Conservation (phyloP, 2,888 invertebrate species). For the Cyaniris semiargus region DNA sequence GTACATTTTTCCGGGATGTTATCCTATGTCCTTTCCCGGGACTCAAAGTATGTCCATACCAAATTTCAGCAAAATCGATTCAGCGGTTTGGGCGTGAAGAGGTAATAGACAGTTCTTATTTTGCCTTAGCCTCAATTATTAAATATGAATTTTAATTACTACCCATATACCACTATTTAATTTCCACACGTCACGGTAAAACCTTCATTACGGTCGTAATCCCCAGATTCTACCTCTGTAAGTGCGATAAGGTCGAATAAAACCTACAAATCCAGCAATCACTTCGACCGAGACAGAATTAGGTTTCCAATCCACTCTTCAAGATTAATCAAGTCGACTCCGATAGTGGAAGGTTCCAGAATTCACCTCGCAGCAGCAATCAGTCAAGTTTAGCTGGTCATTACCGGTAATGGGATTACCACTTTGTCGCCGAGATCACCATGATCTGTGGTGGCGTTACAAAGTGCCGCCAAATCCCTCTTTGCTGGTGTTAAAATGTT, state of each 20-base stretch:
- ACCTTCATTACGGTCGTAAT: neutral
- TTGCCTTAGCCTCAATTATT: too few relatives aligned
- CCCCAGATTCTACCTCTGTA: conserved; percentile 1
- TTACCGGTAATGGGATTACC: conserved; percentile 64
- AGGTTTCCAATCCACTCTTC: conserved; percentile 12
- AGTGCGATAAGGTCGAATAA: conserved; percentile 2
- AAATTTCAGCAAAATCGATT: too few relatives aligned
- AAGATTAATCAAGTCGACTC: conserved; percentile 51
- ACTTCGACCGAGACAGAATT: conserved; percentile 6
- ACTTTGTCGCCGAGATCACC: conserved; percentile 52
- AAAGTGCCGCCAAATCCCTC: neutral
- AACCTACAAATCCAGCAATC: conserved; percentile 21
- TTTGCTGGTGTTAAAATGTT: neutral
- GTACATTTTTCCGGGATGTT: too few relatives aligned
- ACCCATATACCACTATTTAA: neutral
- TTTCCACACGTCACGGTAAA: neutral
- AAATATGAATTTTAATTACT: too few relatives aligned
- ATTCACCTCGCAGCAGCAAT: conserved; percentile 65
- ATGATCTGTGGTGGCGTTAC: conserved; percentile 13
- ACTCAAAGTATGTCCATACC: too few relatives aligned
- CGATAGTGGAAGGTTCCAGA: conserved; percentile 61
- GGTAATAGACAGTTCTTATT: too few relatives aligned
- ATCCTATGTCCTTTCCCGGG: too few relatives aligned
- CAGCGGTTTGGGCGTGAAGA: too few relatives aligned
- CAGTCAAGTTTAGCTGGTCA: conserved; percentile 72